phyloP scores from a whole-genome alignment of 1,140 invertebrate species.

The Pseudoatta argentina region DNA sequence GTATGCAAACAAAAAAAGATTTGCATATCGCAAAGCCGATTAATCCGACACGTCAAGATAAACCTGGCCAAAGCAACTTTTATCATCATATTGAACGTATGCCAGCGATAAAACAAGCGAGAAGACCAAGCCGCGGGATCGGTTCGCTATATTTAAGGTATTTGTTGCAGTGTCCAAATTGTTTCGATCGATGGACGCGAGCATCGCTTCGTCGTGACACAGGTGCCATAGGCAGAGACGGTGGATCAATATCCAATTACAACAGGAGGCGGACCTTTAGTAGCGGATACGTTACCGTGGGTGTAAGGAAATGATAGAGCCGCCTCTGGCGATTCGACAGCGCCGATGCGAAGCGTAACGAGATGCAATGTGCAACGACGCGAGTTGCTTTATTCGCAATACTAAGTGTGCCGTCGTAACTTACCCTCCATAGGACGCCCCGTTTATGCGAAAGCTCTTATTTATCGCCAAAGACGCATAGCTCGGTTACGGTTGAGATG shows the following conservation, averaged over 20 bases:
- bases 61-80: constrained; percentile 44
- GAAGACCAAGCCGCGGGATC: neutral
- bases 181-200: neutral
- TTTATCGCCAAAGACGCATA: constrained; percentile 67
- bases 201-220: constrained; percentile 1
- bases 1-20: neutral
- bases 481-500: constrained; percentile 55
- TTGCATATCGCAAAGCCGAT: neutral
- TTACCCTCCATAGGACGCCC: constrained; percentile 18
- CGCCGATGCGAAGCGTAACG: constrained; percentile 53
- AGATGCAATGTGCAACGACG: constrained; percentile 58
- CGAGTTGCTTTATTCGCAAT: constrained; percentile 69
- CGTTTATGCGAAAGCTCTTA: constrained; percentile 61
- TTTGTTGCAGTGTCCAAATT: neutral
- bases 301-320: constrained; percentile 57
- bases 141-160: constrained; percentile 40
- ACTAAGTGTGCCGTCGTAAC: constrained; percentile 74
- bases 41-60: constrained; percentile 25
- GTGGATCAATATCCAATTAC: constrained; percentile 67
- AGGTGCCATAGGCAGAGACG: neutral
- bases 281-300: constrained; percentile 44
- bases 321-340: constrained; percentile 62
- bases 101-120: constrained; percentile 22
- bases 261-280: constrained; percentile 51
- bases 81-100: constrained; percentile 30